Conservation (phyloP, 2,888 invertebrate species). For the Selenia dentaria region DNA sequence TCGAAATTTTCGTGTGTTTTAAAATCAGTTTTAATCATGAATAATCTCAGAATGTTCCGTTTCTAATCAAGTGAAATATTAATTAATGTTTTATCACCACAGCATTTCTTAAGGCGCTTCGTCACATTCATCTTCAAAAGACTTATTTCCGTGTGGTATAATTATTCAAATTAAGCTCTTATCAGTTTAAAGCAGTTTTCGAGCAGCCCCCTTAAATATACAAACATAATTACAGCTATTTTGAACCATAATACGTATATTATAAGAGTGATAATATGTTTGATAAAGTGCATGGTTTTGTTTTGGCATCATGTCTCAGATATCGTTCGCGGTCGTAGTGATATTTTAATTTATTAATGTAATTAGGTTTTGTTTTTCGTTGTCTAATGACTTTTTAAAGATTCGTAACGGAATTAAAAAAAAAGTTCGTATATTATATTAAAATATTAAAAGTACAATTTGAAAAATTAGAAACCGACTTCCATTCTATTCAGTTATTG, state of each 20-base stretch:
- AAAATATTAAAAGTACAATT: too few relatives aligned
- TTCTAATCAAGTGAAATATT: constrained; percentile 20
- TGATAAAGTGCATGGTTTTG: not conserved
- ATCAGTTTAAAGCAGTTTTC: constrained; percentile 73
- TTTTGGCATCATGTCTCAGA: constrained; percentile 37
- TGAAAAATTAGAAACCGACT: too few relatives aligned
- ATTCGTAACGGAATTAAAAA: too few relatives aligned
- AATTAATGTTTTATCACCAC: constrained; percentile 42
- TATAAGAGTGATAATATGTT: constrained; percentile 34
- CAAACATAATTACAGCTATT: constrained; percentile 22
- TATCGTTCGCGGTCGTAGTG: constrained; percentile 44
- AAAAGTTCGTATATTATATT: too few relatives aligned
- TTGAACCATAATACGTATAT: constrained; percentile 27
- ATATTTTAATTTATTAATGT: constrained; percentile 51
- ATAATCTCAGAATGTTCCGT: too few relatives aligned
- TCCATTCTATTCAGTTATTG: too few relatives aligned
- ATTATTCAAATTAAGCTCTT: constrained; percentile 79
- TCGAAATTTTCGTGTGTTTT: too few relatives aligned
- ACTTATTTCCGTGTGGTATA: constrained; percentile 60
- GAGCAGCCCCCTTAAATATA: constrained; percentile 43
- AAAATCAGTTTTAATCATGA: too few relatives aligned
- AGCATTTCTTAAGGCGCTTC: constrained; percentile 46
- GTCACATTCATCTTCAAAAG: constrained; percentile 71
- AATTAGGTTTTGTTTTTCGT: constrained; percentile 49
- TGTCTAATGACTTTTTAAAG: constrained; percentile 24